Evolutionary conservation across 2,797 vertebrate genomes (phyloP).

Genomic region (Serranus cabrilla): DNA sequence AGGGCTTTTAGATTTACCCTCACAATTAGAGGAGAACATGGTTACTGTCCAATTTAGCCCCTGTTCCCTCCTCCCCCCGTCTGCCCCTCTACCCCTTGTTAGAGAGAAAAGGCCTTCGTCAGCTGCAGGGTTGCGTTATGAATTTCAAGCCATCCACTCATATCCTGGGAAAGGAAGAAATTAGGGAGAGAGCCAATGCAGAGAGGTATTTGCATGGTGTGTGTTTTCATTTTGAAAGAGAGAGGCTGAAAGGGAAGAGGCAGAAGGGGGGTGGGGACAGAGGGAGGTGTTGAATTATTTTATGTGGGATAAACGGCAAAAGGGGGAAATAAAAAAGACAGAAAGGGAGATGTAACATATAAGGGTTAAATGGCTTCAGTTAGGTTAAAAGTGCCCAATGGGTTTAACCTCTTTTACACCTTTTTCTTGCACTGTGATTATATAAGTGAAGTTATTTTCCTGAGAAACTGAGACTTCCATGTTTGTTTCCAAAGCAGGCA

Average conservation of each 20-base stretch:
- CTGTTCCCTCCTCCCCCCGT: constrained; percentile 34
- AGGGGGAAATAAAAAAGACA: background rate
- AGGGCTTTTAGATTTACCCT: constrained; percentile 75
- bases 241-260: constrained; percentile 41
- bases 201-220: constrained; percentile 51
- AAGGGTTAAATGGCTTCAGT: constrained; percentile 4
- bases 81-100: constrained; percentile 43
- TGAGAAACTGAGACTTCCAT: constrained; percentile 74
- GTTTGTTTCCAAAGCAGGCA: constrained; percentile 79
- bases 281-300: constrained; percentile 42
- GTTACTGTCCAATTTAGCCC: constrained; percentile 73
- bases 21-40: constrained; percentile 81
- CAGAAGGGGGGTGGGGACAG: constrained; percentile 27
- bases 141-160: constrained; percentile 91
- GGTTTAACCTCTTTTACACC: constrained; percentile 53
- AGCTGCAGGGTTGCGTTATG: constrained; percentile 88
- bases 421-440: constrained; percentile 33
- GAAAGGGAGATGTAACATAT: background rate
- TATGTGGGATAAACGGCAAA: constrained; percentile 11
- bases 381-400: background rate
- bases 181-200: constrained; percentile 72
- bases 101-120: constrained; percentile 86
- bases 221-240: constrained; percentile 48
- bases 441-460: constrained; percentile 59
- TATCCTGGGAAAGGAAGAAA: constrained; percentile 88